These are phyloP conservation scores for Galago senegalensis DNA, from an alignment of 2,797 vertebrate genomes.

Conservation along the genomic window DNA sequence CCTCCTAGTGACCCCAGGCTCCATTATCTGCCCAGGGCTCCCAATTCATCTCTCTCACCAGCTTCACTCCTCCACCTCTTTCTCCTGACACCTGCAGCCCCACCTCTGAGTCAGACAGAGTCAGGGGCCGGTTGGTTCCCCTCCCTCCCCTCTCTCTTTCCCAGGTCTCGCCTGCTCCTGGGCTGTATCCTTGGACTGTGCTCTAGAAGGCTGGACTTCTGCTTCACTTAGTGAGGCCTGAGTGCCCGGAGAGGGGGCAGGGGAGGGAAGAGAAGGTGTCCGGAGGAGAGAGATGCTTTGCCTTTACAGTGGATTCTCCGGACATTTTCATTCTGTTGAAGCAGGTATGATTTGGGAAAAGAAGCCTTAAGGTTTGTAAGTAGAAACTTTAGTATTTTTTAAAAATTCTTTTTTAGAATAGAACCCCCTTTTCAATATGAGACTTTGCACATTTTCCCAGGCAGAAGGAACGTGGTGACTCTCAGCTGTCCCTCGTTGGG, in stretches of 20 bases:
- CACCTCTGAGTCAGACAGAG: not conserved
- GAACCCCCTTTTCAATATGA: not conserved
- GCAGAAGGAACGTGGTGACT: too few relatives aligned
- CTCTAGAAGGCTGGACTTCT: not conserved
- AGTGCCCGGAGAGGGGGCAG: not conserved
- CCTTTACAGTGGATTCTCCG: not conserved
- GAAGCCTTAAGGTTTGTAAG: not conserved
- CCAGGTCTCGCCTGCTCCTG: not conserved
- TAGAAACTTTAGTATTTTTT: not conserved
- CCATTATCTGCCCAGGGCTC: fast-evolving
- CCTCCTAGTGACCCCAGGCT: not conserved
- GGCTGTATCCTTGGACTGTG: not conserved
- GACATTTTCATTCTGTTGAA: not conserved
- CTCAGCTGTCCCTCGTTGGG: fast-evolving
- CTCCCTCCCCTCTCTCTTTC: too few relatives aligned
- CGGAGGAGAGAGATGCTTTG: not conserved
- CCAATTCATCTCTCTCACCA: not conserved
- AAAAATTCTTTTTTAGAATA: not conserved
- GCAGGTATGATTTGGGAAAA: not conserved
- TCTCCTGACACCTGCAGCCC: not conserved
- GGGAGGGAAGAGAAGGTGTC: not conserved
- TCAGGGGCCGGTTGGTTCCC: too few relatives aligned
- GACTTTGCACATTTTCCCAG: not conserved
- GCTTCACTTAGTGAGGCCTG: not conserved
- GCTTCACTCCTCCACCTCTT: too few relatives aligned